phyloP scores from a whole-genome alignment of 1,140 invertebrate species.

The Zaprionus lachaisei region DNA sequence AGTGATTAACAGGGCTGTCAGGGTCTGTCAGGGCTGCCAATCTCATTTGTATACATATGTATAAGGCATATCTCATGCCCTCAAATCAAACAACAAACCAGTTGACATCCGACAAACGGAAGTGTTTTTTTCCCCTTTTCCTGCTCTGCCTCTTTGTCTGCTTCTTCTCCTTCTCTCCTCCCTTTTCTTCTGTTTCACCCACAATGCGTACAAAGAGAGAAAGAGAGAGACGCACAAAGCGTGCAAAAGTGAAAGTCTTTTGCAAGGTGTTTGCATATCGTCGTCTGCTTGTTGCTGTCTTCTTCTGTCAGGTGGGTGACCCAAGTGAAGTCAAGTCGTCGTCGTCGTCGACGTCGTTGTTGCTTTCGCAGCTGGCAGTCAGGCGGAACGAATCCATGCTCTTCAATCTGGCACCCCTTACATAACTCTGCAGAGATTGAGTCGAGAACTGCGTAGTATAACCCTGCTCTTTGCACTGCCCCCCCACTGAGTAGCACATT shows the following conservation, averaged over 20 bases:
- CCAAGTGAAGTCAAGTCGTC: neutral
- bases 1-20: neutral
- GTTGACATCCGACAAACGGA: slow-evolving; percentile 21
- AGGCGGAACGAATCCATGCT: slow-evolving; percentile 18
- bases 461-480: neutral
- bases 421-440: slow-evolving; percentile 15
- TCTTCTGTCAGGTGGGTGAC: neutral
- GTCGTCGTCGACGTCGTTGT: neutral
- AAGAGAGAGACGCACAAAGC: slow-evolving; percentile 27
- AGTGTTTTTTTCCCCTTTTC: slow-evolving; percentile 7
- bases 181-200: neutral
- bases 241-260: slow-evolving; percentile 49
- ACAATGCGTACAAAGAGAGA: neutral
- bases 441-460: neutral
- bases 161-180: neutral
- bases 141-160: neutral
- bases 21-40: neutral
- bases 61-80: neutral
- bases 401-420: slow-evolving; percentile 3
- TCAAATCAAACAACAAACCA: slow-evolving; percentile 5
- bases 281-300: neutral
- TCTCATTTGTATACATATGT: neutral
- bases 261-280: slow-evolving; percentile 49
- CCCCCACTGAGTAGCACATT: slow-evolving; percentile 12
- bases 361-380: slow-evolving; percentile 24